A percentile compares a stretch with the other conserved stretches of the same genome.
These are phyloP conservation scores for Indri indri DNA, from an alignment of 2,113 vertebrate genomes.

Conservation along the genomic window DNA sequence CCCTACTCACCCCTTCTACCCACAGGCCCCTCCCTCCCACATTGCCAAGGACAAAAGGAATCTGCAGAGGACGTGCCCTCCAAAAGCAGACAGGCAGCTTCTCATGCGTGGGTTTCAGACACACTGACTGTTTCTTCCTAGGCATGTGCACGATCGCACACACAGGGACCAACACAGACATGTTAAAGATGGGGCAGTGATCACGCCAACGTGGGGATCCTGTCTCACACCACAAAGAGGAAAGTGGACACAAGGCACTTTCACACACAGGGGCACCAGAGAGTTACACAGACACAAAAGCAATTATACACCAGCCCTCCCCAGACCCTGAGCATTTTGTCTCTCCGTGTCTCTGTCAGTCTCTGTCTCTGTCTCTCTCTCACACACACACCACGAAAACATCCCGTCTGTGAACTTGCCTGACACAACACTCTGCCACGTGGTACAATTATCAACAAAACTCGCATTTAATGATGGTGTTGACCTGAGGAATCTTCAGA, in stretches of 20 bases:
- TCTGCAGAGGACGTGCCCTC: not conserved
- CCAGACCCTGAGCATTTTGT: accelerated
- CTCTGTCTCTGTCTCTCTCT: too few relatives aligned
- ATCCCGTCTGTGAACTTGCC: accelerated
- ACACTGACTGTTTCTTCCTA: not conserved
- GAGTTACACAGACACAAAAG: not conserved
- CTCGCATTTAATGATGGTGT: slow-evolving; percentile 78
- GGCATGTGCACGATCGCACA: accelerated
- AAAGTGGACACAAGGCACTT: not conserved
- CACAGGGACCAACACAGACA: not conserved
- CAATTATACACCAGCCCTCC: accelerated
- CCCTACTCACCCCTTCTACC: not conserved
- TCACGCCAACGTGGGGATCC: accelerated
- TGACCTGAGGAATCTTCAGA: slow-evolving; percentile 81
- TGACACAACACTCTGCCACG: not conserved
- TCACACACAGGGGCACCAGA: not conserved
- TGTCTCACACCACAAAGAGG: not conserved
- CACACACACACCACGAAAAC: not conserved
- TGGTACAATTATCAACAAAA: slow-evolving; percentile 72
- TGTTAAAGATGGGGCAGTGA: not conserved
- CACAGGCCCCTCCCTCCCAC: accelerated
- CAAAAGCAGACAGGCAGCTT: not conserved
- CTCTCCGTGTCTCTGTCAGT: too few relatives aligned
- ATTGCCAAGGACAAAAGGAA: not conserved
- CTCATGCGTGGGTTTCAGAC: accelerated